A percentile compares a stretch with the other conserved stretches of the same genome.
Conservation (phyloP, 2,888 invertebrate species). For the Margaritifera margaritifera region DNA sequence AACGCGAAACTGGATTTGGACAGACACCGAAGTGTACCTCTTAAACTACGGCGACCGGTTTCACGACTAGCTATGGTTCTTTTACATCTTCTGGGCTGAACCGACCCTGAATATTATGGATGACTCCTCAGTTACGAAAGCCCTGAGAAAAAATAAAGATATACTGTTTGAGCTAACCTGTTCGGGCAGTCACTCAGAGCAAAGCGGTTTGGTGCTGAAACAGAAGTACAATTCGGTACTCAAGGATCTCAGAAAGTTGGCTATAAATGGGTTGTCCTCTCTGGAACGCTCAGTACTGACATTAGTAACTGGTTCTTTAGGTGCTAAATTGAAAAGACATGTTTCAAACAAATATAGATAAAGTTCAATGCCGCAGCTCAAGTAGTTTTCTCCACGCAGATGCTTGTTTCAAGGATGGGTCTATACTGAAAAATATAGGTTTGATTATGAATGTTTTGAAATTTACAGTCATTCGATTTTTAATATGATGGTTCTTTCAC, state of each 20-base stretch:
- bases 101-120: constrained; percentile 24
- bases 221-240: constrained; percentile 18
- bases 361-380: too few relatives aligned
- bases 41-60: constrained; percentile 13
- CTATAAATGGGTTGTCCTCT: too few relatives aligned
- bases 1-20: constrained; percentile 3
- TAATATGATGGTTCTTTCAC: too few relatives aligned
- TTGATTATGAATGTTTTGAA: too few relatives aligned
- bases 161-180: constrained; percentile 13
- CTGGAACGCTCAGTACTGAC: too few relatives aligned
- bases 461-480: too few relatives aligned
- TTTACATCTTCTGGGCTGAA: constrained; percentile 11
- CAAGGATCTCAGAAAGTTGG: constrained; percentile 19
- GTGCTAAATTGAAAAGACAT: too few relatives aligned
- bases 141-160: constrained; percentile 14
- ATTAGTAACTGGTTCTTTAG: too few relatives aligned
- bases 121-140: constrained; percentile 15
- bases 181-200: constrained; percentile 11
- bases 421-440: too few relatives aligned
- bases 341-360: too few relatives aligned
- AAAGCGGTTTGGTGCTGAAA: constrained; percentile 13
- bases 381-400: too few relatives aligned
- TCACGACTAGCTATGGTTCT: constrained; percentile 15
- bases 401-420: too few relatives aligned
- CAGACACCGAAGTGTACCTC: constrained; percentile 5